Conservation (phyloP, 2,888 invertebrate species). For the Hirtodrosophila alboralis region DNA sequence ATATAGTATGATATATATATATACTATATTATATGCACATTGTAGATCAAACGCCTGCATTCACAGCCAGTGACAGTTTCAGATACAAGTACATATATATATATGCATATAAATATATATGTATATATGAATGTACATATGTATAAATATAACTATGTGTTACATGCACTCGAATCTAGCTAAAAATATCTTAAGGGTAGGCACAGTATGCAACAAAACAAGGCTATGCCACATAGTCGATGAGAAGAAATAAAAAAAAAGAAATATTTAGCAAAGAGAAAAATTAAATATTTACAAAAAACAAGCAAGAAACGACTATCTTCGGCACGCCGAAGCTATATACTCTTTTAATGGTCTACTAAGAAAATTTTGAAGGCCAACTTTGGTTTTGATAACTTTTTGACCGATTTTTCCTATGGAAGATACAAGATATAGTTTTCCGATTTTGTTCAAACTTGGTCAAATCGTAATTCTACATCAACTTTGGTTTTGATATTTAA, state of each 20-base stretch:
- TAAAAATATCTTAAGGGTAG: conserved; percentile 43
- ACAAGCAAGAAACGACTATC: too few species aligned
- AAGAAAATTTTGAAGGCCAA: too few species aligned
- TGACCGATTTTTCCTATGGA: too few species aligned
- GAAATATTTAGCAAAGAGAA: too few species aligned
- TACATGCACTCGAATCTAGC: conserved; percentile 11
- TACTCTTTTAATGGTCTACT: too few species aligned
- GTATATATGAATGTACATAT: conserved; percentile 5
- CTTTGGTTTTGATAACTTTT: too few species aligned
- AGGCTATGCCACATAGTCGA: conserved; percentile 16
- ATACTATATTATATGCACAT: background rate
- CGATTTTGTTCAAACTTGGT: too few species aligned
- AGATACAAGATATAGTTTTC: too few species aligned
- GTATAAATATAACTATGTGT: conserved; percentile 1
- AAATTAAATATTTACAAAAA: too few species aligned
- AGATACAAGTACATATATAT: conserved; percentile 3
- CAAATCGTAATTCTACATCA: too few species aligned
- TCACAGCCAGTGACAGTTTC: conserved; percentile 16
- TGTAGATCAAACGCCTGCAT: conserved; percentile 22
- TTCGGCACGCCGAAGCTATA: too few species aligned
- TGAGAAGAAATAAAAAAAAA: conserved; percentile 19
- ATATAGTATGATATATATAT: background rate
- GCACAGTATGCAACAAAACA: conserved; percentile 20
- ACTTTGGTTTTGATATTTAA: too few species aligned
- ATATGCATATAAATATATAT: background rate